Evolutionary conservation across 2,113 vertebrate genomes (phyloP).

Genomic region (Parotia lawesii): DNA sequence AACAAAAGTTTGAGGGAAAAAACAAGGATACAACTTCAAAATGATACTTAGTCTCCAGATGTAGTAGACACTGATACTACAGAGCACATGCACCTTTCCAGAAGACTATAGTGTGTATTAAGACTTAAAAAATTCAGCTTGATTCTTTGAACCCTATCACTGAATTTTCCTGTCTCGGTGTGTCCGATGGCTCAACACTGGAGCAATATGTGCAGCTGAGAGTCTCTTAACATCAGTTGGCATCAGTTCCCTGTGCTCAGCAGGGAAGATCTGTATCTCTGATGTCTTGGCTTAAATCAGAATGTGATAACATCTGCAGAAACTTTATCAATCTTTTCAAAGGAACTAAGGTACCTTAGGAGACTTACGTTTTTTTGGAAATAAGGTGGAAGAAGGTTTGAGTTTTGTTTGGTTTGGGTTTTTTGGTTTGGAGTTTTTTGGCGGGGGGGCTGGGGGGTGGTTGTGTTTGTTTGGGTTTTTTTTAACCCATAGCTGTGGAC

Average conservation of each 20-base stretch:
- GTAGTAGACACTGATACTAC: neutral
- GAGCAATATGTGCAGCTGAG: neutral
- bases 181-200: accelerated
- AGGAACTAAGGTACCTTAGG: neutral
- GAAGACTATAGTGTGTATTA: neutral
- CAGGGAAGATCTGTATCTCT: neutral
- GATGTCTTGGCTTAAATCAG: neutral
- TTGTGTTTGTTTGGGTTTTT: neutral
- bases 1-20: neutral
- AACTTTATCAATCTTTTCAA: neutral
- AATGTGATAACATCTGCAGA: neutral
- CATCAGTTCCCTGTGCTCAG: accelerated
- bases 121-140: neutral
- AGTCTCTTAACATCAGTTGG: neutral
- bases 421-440: neutral
- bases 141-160: neutral
- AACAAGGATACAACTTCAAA: neutral
- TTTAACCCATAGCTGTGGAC: neutral
- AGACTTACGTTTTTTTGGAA: neutral
- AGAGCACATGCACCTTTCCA: neutral
- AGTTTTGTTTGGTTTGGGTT: neutral
- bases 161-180: neutral
- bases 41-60: neutral
- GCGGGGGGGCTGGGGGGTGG: too few relatives aligned
- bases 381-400: neutral